Evolutionary conservation across 1,140 invertebrate genomes (phyloP).

Genomic region (Araneus ventricosus): DNA sequence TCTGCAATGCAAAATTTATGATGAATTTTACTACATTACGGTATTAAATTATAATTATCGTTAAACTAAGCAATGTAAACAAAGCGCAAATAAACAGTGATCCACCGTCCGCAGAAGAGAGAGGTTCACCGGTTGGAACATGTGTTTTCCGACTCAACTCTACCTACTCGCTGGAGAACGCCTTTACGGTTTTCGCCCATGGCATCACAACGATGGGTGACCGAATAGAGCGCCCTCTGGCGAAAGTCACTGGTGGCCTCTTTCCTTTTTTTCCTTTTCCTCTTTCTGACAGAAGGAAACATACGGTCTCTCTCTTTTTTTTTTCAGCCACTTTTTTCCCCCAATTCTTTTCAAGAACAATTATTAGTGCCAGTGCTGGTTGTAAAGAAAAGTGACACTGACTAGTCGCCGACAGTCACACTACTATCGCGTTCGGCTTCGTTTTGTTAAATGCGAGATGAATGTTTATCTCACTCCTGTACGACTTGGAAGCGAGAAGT

Average conservation of each 20-base stretch:
- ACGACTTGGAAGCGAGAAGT: no score
- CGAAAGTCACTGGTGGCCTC: slow-evolving; percentile 65
- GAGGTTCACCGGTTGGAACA: slow-evolving; percentile 18
- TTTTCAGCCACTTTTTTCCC: not conserved
- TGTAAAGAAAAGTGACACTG: slow-evolving; percentile 54
- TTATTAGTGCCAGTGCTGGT: not conserved
- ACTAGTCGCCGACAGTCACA: not conserved
- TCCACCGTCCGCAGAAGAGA: not conserved
- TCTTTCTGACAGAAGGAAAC: slow-evolving; percentile 27
- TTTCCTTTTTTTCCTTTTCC: slow-evolving; percentile 16
- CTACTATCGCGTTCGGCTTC: not conserved
- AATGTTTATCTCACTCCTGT: not conserved
- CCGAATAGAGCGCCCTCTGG: slow-evolving; percentile 54
- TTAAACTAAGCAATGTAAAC: not conserved
- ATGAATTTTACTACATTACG: not conserved
- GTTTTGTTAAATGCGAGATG: not conserved
- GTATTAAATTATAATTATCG: no score
- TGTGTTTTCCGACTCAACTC: slow-evolving; percentile 45
- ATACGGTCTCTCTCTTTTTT: slow-evolving; percentile 1
- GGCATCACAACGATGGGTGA: slow-evolving; percentile 35
- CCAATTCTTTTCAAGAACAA: not conserved
- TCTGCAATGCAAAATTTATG: not conserved
- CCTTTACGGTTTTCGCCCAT: slow-evolving; percentile 30
- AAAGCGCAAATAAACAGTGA: slow-evolving; percentile 19
- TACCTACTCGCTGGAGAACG: slow-evolving; percentile 25